Evolutionary conservation across 2,797 vertebrate genomes (phyloP).

Genomic region (Ispidina lecontei): DNA sequence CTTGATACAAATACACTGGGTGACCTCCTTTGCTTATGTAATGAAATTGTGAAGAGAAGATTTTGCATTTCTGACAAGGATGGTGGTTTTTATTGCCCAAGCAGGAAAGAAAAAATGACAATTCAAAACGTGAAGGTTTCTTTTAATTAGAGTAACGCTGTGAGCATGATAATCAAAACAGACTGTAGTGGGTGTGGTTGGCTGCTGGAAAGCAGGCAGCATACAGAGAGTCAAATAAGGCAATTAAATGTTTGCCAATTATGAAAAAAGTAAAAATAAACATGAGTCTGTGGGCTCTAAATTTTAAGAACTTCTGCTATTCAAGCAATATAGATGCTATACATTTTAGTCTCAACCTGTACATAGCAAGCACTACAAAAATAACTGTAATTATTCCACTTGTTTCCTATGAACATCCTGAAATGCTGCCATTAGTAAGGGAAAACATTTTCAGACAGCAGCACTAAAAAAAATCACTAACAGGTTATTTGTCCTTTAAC

Average conservation of each 20-base stretch:
- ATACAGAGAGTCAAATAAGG: neutral
- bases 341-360: neutral
- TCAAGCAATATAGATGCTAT: neutral
- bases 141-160: neutral
- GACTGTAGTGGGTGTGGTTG: accelerated
- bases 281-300: neutral
- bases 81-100: neutral
- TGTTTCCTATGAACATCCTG: neutral
- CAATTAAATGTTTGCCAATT: neutral
- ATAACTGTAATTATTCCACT: neutral
- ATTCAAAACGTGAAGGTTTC: neutral
- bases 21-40: constrained; percentile 2
- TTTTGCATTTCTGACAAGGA: neutral
- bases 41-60: neutral
- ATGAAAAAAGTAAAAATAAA: neutral
- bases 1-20: neutral
- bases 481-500: neutral
- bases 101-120: neutral
- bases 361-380: neutral
- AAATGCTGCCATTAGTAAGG: neutral
- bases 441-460: neutral
- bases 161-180: neutral
- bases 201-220: neutral
- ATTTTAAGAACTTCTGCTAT: neutral
- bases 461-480: neutral